Percentiles rank a stretch among this genome's conserved stretches.
Conservation (phyloP, 1,140 invertebrate species). For the Lepidurus couesii region DNA sequence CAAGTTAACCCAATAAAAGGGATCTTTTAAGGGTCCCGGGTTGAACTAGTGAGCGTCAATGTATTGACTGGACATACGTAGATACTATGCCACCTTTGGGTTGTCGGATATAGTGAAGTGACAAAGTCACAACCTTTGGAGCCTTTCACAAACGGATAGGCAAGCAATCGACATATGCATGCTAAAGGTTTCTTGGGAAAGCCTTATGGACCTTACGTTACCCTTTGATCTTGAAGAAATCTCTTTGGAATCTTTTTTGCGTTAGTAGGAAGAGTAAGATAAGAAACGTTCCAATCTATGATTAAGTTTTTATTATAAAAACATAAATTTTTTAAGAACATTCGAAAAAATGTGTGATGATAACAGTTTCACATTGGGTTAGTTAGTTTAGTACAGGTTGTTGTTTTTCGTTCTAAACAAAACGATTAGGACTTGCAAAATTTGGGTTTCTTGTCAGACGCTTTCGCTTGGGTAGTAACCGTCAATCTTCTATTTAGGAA, state of each 20-base stretch:
- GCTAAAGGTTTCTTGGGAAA: background rate
- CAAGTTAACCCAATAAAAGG: slow-evolving; percentile 18
- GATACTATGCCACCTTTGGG: background rate
- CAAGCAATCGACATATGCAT: slow-evolving; percentile 5
- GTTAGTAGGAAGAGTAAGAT: too few species aligned
- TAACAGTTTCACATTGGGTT: too few species aligned
- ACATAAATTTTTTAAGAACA: too few species aligned
- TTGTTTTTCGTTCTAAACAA: too few species aligned
- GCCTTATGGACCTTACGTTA: background rate
- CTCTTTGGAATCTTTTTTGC: too few species aligned
- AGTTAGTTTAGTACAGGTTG: too few species aligned
- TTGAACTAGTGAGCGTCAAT: background rate
- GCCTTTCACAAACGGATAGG: background rate
- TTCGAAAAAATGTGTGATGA: too few species aligned
- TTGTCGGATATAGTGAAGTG: background rate
- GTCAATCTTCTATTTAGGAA: slow-evolving; percentile 47
- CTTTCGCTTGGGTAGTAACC: background rate
- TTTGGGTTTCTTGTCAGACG: background rate
- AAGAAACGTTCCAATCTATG: too few species aligned
- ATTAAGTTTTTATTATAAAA: too few species aligned
- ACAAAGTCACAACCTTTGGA: background rate
- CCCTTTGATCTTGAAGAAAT: background rate
- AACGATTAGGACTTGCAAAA: background rate
- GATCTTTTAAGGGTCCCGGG: background rate
- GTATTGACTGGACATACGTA: background rate